These are phyloP conservation scores for Bradynema listronoti DNA, from an alignment of 1,140 invertebrate species.

Conservation along the genomic window DNA sequence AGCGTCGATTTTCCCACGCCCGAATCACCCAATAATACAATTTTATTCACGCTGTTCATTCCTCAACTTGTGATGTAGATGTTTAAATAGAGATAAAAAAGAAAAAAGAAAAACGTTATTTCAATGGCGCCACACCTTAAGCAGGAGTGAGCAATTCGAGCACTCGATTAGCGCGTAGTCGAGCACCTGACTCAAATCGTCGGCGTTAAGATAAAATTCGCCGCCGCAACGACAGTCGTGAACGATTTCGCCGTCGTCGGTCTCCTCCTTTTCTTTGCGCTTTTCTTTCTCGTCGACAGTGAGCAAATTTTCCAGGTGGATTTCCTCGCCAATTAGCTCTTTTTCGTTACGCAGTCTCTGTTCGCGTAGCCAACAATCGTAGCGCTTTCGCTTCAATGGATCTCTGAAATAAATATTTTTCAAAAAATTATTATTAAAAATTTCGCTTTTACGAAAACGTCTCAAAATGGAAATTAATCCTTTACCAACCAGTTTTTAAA, in stretches of 20 bases:
- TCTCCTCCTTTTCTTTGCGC: too few relatives aligned
- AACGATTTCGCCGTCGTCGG: conserved; percentile 9
- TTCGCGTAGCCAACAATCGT: conserved; percentile 32
- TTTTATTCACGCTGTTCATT: conserved; percentile 29
- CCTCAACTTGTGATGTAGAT: too few relatives aligned
- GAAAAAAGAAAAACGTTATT: neutral
- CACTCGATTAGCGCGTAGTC: conserved; percentile 38
- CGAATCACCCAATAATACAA: conserved; percentile 38
- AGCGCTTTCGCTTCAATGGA: conserved; percentile 7
- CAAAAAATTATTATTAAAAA: conserved; percentile 1
- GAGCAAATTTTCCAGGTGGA: conserved; percentile 19
- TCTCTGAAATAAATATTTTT: conserved; percentile 13
- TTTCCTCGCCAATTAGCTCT: conserved; percentile 16
- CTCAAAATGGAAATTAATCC: neutral
- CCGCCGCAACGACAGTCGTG: conserved; percentile 28
- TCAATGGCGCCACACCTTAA: conserved; percentile 10
- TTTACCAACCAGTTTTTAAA: neutral
- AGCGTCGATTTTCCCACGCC: conserved; percentile 44
- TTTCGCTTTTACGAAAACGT: conserved; percentile 6
- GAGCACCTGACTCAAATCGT: conserved; percentile 19
- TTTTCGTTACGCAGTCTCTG: conserved; percentile 29
- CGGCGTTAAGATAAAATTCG: conserved; percentile 17
- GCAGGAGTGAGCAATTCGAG: conserved; percentile 12
- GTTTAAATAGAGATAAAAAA: too few relatives aligned
- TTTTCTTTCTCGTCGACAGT: neutral